Base-by-base conservation (phyloP, 1,140 invertebrate genomes). In the Colletes latitarsis region DNA sequence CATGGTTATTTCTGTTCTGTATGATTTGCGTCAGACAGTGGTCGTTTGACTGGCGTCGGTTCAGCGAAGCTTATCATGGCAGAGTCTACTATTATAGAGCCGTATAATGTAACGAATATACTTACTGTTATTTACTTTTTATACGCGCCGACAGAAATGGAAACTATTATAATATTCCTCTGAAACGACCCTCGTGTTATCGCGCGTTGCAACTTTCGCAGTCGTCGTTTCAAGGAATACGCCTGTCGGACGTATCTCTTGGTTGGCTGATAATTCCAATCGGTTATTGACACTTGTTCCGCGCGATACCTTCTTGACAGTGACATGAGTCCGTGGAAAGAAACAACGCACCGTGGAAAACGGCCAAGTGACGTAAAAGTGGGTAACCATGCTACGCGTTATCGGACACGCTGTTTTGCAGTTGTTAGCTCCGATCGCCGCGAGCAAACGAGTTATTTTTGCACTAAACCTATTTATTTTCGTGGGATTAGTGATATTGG, bases 251-350 rank as follows among this genome's bases (percentile, higher is more conserved):
- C 68, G 57, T 68, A 64, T 58, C 76, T 10, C 46, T 30, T 5
- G 3, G 10, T 14, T 30, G 46, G n/a, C 57, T 15, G 89, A 89
- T 90, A 90, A 83, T 57, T 49, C 10, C 82, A 88, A 90, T 90
- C 89, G 88, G 88, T 90, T 89, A 86, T 89, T 90, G 87, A 90
- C 70, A 41, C 49, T 84, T 63, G 55, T 72, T 49, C 14, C 39
- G 39, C n/a, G 67, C 30, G 70, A 83, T 81, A 77, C 19, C 41
- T 6, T 17, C 43, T 21, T 19, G 49, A 41, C 77, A 69, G 68
- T 81, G 82, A 83, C 62, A 77, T 14, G 21, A 68, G 14, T 10
- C 67, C 10, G 66, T 67, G 57, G 63, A 86, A 74, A 82, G 49
- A 76, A 78, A 68, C 69, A 75, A 82, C 14, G 78, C 4, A 21